These are phyloP conservation scores for Imbricaverruca yamaguchii DNA, from an alignment of 2,888 invertebrate species.

Conservation along the genomic window DNA sequence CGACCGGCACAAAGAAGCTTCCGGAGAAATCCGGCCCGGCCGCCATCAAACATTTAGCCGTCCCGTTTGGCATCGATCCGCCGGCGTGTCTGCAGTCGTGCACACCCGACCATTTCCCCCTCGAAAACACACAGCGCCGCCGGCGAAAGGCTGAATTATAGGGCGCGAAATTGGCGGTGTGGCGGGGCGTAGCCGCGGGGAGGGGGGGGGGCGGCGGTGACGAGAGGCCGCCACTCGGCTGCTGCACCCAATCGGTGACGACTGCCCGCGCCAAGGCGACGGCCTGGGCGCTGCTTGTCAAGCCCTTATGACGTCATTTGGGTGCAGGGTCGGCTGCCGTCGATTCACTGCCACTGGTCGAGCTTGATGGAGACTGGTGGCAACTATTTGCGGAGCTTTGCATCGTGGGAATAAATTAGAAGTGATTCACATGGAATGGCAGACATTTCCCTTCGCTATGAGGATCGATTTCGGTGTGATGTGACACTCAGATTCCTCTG, in stretches of 20 bases:
- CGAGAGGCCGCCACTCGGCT: background rate
- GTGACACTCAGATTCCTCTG: no score
- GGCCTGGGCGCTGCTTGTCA: background rate
- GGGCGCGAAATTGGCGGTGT: background rate
- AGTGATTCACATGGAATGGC: no score
- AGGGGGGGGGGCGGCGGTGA: background rate
- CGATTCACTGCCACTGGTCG: background rate
- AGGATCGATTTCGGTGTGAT: no score
- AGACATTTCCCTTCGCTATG: no score
- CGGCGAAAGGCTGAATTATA: background rate
- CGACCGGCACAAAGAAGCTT: background rate
- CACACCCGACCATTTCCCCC: background rate
- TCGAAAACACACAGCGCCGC: background rate
- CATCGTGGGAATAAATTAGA: no score
- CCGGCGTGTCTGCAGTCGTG: background rate
- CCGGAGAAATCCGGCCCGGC: background rate
- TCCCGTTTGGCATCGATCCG: background rate
- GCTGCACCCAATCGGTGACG: background rate
- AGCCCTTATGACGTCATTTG: background rate
- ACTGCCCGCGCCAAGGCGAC: background rate
- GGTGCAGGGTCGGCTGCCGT: background rate
- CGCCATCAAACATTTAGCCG: background rate
- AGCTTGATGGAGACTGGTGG: no score
- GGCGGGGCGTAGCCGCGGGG: background rate
- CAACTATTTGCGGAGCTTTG: no score